These are phyloP conservation scores for Lordiphosa fenestrarum DNA, from an alignment of 2,888 invertebrate genomes.

Conservation along the genomic window DNA sequence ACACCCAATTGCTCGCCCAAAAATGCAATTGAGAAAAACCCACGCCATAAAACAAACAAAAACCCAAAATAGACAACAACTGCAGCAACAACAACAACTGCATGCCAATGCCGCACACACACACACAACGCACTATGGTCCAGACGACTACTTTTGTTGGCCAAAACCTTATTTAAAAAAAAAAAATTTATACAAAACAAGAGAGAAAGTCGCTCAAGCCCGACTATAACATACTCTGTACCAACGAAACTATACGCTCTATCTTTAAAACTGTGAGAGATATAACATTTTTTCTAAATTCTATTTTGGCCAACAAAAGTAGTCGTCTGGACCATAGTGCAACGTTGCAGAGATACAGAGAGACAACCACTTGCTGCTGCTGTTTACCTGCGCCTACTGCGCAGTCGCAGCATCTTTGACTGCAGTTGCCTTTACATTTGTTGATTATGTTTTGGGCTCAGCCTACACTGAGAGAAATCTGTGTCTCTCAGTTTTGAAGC, in stretches of 20 bases:
- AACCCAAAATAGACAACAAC: constrained; percentile 69
- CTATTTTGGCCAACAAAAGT: too few species aligned
- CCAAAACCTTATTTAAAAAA: too few species aligned
- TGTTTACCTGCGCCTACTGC: constrained; percentile 53
- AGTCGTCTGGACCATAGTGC: too few species aligned
- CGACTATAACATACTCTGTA: too few species aligned
- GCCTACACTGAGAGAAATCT: constrained; percentile 1
- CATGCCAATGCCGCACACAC: constrained; percentile 63
- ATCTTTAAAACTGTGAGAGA: too few species aligned
- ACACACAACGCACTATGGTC: too few species aligned
- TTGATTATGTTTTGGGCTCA: neutral
- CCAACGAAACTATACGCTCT: too few species aligned
- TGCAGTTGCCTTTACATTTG: constrained; percentile 20
- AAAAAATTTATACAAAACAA: too few species aligned
- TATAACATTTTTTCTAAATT: too few species aligned
- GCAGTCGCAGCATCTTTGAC: constrained; percentile 53
- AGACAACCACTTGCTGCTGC: constrained; percentile 27
- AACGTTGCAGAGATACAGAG: neutral
- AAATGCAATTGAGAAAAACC: constrained; percentile 72
- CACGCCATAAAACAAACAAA: constrained; percentile 62
- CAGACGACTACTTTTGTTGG: too few species aligned
- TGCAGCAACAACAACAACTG: constrained; percentile 42
- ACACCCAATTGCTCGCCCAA: constrained; percentile 1
- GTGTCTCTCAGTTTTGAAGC: too few species aligned
- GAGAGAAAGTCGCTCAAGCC: too few species aligned